A percentile compares a stretch with the other conserved stretches of the same genome.
Conservation (phyloP, 2,797 vertebrate species). For the Salmo trutta region DNA sequence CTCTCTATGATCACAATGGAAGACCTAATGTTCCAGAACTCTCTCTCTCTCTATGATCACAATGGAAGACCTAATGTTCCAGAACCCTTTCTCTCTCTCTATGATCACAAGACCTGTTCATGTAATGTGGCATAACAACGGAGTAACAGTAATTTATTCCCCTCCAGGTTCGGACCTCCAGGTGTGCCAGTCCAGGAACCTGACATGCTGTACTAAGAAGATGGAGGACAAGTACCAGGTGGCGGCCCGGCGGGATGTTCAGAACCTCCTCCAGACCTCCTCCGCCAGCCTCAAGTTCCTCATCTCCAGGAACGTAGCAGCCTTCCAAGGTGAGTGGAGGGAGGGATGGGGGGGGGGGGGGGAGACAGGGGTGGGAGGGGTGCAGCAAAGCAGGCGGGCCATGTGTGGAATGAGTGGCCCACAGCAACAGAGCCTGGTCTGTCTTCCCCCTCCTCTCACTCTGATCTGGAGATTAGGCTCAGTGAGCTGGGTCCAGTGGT, state of each 20-base stretch:
- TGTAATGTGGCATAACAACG: background rate
- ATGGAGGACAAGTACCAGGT: slow-evolving; percentile 86
- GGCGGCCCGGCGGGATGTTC: slow-evolving; percentile 79
- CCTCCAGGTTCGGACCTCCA: slow-evolving; percentile 82
- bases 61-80: too few relatives aligned
- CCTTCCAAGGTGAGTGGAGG: slow-evolving; percentile 83
- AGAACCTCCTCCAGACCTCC: slow-evolving; percentile 82
- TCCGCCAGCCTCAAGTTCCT: slow-evolving; percentile 82
- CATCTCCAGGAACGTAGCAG: slow-evolving; percentile 82
- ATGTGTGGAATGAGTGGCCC: background rate
- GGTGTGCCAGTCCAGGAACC: slow-evolving; percentile 79
- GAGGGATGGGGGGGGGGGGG: background rate
- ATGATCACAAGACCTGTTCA: background rate
- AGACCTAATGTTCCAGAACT: too few relatives aligned
- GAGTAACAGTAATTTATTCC: background rate
- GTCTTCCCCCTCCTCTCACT: slow-evolving; percentile 51
- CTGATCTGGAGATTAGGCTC: slow-evolving; percentile 11
- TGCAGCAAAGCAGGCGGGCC: too few relatives aligned
- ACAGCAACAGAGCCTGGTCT: slow-evolving; percentile 53
- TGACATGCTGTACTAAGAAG: slow-evolving; percentile 87
- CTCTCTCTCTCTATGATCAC: too few relatives aligned
- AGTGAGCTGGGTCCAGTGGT: too few relatives aligned
- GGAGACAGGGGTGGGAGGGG: background rate
- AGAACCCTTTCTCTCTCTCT: too few relatives aligned
- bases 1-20: too few relatives aligned